A percentile compares a stretch with the other conserved stretches of the same genome.
These are phyloP conservation scores for Amphipoea oculea DNA, from an alignment of 2,888 invertebrate species.

Conservation along the genomic window DNA sequence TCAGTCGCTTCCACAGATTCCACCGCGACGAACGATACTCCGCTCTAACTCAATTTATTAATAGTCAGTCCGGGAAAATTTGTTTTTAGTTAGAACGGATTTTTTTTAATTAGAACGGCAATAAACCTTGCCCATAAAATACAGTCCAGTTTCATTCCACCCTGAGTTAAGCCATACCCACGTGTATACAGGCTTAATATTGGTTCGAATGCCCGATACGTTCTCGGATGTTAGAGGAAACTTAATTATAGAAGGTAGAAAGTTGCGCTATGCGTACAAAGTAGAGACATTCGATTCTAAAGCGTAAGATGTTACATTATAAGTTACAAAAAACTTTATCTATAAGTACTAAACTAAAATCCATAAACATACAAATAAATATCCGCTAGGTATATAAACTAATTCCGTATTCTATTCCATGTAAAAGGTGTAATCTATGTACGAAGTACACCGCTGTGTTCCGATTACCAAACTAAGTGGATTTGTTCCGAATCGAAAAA, in stretches of 20 bases:
- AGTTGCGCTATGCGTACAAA: background rate
- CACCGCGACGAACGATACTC: too few relatives aligned
- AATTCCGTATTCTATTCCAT: slow-evolving; percentile 8
- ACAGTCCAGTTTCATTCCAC: too few relatives aligned
- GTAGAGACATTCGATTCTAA: background rate
- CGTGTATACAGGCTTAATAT: background rate
- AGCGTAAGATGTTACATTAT: background rate
- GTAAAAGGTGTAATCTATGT: slow-evolving; percentile 29
- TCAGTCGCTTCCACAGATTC: background rate
- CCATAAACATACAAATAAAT: background rate
- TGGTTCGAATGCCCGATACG: background rate
- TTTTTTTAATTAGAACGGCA: too few relatives aligned
- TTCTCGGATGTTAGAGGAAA: background rate
- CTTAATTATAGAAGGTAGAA: background rate
- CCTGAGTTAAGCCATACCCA: too few relatives aligned
- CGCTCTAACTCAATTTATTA: background rate
- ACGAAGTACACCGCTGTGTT: slow-evolving; percentile 17
- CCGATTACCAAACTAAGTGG: slow-evolving; percentile 42
- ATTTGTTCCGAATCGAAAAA: slow-evolving; percentile 54
- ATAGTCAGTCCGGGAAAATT: too few relatives aligned
- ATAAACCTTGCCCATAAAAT: too few relatives aligned
- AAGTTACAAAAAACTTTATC: background rate
- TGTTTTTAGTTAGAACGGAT: too few relatives aligned
- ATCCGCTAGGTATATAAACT: background rate
- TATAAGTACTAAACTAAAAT: background rate